Base-by-base conservation (phyloP, 2,888 invertebrate genomes). In the Trissolcus brochymenae region DNA sequence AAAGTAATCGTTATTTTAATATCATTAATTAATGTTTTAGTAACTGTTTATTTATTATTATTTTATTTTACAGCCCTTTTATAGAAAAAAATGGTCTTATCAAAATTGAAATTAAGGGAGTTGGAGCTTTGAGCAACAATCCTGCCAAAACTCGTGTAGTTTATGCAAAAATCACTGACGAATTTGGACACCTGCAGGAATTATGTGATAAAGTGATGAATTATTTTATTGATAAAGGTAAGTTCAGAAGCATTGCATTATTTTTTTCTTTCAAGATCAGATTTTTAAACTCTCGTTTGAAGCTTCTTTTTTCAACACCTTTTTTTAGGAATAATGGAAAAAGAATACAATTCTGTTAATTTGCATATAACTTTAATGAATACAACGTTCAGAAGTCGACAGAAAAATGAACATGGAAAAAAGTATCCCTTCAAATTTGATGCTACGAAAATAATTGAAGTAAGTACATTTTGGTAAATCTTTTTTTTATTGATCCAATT, bases 361-460 rank as follows among this genome's bases (percentile, higher is more conserved):
- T 88, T 98, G 1, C 98, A 98, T 87, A 93, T 95, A 53, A 98
- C 98, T 0, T 85, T 98, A 9, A 94, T 98, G 90, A 98, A 98
- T 89, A 92, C 93, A 0, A 85, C 89, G 40, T 93, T 93, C 84
- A 55, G 35, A 7, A 21, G 57, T 29, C 25, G 56, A 57, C 14
- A 62, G 14, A 71, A 51, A 57, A 16, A 57, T n/a, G n/a, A 41
- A 11, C 50, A 19, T 49, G 81, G 82, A 9, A 78, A 87, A 54
- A 87, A 90, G 25, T 64, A 51, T 56, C 61, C 68, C 84, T 89
- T 91, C 43, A 62, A 50, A 29, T 95, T 95, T 86, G 93, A 94
- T 91, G 94, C 93, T 1, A 90, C 90, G 50, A 90, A 91, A 74
- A 92, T 95, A 79, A 87, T 95, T 11, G 90, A 92, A 81, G 93